Evolutionary conservation across 2,888 invertebrate species (phyloP).

Genomic region (Mystacides longicornis): DNA sequence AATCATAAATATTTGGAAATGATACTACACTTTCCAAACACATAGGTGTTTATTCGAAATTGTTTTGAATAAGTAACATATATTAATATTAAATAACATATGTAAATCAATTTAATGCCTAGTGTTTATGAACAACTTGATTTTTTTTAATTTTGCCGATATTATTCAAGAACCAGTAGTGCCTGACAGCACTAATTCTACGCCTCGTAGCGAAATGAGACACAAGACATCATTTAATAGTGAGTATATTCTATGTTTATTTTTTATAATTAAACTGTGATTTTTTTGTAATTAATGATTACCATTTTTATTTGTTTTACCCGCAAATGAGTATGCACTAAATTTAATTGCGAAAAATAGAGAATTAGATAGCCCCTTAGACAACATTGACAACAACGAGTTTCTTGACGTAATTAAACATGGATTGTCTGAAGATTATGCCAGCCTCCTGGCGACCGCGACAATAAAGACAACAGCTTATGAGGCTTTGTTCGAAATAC

Average conservation of each 20-base stretch:
- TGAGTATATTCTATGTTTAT: background rate
- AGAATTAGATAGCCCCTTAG: too few species aligned
- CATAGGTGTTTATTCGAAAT: background rate
- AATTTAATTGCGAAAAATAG: too few species aligned
- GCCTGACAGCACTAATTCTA: background rate
- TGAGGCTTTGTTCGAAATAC: too few species aligned
- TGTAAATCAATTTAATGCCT: background rate
- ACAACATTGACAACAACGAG: too few species aligned
- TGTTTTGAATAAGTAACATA: background rate
- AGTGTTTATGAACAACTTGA: background rate
- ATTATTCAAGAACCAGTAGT: background rate
- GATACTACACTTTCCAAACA: background rate
- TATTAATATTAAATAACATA: background rate
- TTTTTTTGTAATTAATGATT: too few species aligned
- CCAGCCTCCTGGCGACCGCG: too few species aligned
- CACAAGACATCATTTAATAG: background rate
- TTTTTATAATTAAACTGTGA: background rate
- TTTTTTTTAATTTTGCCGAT: background rate
- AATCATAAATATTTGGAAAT: background rate
- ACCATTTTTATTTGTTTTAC: too few species aligned
- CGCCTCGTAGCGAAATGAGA: background rate
- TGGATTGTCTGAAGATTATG: too few species aligned
- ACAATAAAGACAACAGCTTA: too few species aligned
- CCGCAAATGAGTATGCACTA: too few species aligned
- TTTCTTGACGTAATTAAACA: too few species aligned